Conservation (phyloP, 2,113 vertebrate species). For the Azemiops feae region DNA sequence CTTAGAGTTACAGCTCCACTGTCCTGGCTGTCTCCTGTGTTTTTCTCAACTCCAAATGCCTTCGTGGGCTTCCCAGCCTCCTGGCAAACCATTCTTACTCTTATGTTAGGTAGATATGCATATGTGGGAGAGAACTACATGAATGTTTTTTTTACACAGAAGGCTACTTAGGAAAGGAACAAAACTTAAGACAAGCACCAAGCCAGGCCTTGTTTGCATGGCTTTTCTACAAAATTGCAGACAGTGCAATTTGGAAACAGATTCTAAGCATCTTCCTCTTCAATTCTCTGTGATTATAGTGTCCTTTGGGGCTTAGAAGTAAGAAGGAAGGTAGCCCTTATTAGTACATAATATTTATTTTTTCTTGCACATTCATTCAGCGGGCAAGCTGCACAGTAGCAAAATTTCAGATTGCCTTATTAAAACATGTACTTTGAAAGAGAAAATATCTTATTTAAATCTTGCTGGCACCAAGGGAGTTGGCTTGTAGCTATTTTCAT, state of each 20-base stretch:
- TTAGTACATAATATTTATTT: background rate
- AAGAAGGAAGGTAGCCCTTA: background rate
- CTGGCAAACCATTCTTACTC: background rate
- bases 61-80: background rate
- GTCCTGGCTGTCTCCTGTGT: background rate
- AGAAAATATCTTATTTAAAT: slow-evolving; percentile 49
- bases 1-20: background rate
- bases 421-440: slow-evolving; percentile 46
- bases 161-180: background rate
- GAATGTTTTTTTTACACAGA: background rate
- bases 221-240: background rate
- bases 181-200: background rate
- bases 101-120: background rate
- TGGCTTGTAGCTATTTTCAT: slow-evolving; percentile 18
- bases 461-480: background rate
- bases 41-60: background rate
- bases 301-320: no score
- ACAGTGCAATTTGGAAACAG: background rate
- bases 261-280: background rate
- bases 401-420: slow-evolving; percentile 45
- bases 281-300: background rate
- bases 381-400: slow-evolving; percentile 44
- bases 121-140: background rate
- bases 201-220: background rate
- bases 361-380: slow-evolving; percentile 13